phyloP scores from a whole-genome alignment of 2,113 vertebrate species.

The Hydrolagus affinis region DNA sequence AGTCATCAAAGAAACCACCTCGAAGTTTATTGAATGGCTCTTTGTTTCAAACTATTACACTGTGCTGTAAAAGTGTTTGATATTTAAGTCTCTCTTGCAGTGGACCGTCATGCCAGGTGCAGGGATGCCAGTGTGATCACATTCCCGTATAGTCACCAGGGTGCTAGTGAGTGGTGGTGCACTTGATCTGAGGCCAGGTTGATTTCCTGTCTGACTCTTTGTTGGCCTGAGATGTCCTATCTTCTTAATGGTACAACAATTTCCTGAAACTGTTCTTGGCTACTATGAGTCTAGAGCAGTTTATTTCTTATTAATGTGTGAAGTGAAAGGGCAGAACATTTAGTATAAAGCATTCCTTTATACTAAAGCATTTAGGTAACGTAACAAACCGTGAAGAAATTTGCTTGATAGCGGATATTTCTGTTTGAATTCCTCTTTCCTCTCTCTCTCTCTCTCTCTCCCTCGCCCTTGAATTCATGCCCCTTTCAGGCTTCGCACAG shows the following conservation, averaged over 20 bases:
- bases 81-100: neutral
- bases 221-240: neutral
- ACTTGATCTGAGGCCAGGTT: neutral
- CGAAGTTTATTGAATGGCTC: conserved; percentile 14
- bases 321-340: neutral
- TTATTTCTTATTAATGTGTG: neutral
- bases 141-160: neutral
- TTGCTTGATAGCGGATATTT: no score
- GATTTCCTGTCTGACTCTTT: conserved; percentile 15
- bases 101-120: neutral
- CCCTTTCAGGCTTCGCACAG: no score
- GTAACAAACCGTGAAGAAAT: no score
- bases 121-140: neutral
- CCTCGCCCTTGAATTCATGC: no score
- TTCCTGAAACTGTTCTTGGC: neutral
- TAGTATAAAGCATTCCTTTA: no score
- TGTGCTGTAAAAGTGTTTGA: neutral
- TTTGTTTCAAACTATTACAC: conserved; percentile 1
- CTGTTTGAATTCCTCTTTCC: no score
- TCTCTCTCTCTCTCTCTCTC: no score
- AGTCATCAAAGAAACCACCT: conserved; percentile 26
- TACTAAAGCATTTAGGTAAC: no score
- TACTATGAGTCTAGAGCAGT: neutral
- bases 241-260: neutral
- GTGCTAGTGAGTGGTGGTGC: neutral